Percentiles rank a stretch among this genome's conserved stretches.
Conservation (phyloP, 2,888 invertebrate species). For the Drosophila mimetica region DNA sequence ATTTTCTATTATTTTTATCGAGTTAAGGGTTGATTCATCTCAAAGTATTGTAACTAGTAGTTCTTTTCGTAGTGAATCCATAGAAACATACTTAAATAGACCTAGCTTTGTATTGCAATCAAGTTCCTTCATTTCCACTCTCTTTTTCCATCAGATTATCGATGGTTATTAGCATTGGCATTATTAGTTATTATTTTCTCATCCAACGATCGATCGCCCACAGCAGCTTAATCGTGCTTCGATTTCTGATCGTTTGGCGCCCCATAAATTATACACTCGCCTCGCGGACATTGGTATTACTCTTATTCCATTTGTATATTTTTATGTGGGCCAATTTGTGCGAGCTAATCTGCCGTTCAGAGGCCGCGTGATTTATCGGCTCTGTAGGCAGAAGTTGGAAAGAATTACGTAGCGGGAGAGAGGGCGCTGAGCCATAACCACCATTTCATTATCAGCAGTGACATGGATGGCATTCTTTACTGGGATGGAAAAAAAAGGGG, state of each 20-base stretch:
- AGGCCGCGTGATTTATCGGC: slow-evolving; percentile 57
- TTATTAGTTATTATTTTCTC: not conserved
- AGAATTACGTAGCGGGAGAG: slow-evolving; percentile 1
- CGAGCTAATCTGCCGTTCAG: slow-evolving; percentile 48
- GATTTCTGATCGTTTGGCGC: slow-evolving; percentile 7
- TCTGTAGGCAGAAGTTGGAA: not conserved
- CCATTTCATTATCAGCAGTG: slow-evolving; percentile 15
- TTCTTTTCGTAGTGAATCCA: too few relatives aligned
- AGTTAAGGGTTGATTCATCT: too few relatives aligned
- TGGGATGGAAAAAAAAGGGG: not conserved
- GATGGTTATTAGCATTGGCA: not conserved
- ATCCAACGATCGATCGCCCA: not conserved
- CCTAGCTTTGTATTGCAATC: too few relatives aligned
- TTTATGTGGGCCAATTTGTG: slow-evolving; percentile 54
- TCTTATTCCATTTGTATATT: slow-evolving; percentile 16
- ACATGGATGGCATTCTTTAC: not conserved
- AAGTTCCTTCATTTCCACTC: too few relatives aligned
- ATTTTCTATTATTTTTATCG: too few relatives aligned
- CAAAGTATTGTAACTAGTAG: too few relatives aligned
- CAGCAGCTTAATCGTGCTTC: slow-evolving; percentile 9
- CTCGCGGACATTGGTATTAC: slow-evolving; percentile 25
- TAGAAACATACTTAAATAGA: too few relatives aligned
- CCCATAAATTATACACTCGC: slow-evolving; percentile 18
- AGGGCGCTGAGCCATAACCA: not conserved
- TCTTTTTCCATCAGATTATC: not conserved